A percentile compares a stretch with the other conserved stretches of the same genome.
phyloP scores from a whole-genome alignment of 30 jellyfish, hydroid and myxozoan species.

The Hydractinia echinata region DNA sequence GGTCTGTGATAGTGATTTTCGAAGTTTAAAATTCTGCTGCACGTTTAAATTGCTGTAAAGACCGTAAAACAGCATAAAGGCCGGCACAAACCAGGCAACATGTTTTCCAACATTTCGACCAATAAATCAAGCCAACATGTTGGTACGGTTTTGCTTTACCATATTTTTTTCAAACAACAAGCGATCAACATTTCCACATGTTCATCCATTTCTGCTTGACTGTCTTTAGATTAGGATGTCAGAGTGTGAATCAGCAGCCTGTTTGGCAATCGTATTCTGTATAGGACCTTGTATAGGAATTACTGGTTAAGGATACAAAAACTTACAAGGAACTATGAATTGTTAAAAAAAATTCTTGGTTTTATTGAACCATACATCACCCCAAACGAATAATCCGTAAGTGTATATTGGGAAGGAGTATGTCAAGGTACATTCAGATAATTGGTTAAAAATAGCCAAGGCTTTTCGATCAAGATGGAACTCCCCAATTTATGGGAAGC shows the following conservation, averaged over 20 bases:
- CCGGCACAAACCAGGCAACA: conserved; percentile 12
- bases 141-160: too few species aligned
- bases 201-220: background rate
- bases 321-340: background rate
- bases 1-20: too few species aligned
- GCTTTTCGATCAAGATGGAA: conserved; percentile 10
- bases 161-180: background rate
- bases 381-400: too few species aligned
- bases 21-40: too few species aligned
- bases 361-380: background rate
- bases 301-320: conserved; percentile 1
- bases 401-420: conserved; percentile 3
- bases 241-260: background rate
- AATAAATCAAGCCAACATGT: too few species aligned
- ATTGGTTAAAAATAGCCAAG: conserved; percentile 2
- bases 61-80: too few species aligned
- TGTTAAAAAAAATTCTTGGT: too few species aligned
- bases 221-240: background rate
- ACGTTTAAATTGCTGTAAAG: too few species aligned
- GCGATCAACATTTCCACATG: conserved; percentile 10
- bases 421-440: conserved; percentile 9
- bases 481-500: background rate
- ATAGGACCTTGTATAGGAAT: conserved; percentile 11
- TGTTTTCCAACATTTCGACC: background rate
- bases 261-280: background rate